Base-by-base conservation (phyloP, 1,140 invertebrate species). In the Megalonaias nervosa region DNA sequence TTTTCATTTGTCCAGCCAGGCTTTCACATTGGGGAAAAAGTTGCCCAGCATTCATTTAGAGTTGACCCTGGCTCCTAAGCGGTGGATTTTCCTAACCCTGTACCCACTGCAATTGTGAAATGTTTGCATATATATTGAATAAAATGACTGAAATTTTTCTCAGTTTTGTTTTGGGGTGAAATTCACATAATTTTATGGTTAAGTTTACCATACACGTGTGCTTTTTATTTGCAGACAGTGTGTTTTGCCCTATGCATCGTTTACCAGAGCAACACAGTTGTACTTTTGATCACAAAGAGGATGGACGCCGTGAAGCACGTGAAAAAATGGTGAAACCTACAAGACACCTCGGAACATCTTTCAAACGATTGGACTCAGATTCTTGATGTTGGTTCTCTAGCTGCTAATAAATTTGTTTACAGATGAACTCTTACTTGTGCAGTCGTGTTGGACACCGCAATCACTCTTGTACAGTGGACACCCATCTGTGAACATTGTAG, bases 271-370 rank as follows among this genome's bases (percentile, higher is more conserved):
- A 84, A 61, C 88, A 89, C 77, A 80, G 86, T 61, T 89, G 88
- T 83, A 80, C 82, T 26, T 89, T 88, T 83, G 87, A 89, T 75
- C 87, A 88, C 79, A 89, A 89, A 77, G 88, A 89, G 74, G 87
- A 88, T 73, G 88, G 88, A 0, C 80, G 88, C 26, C 75, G 82
- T 57, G 82, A 88, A 72, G 88, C 88, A 48, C 72, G 88, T 31
- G 83, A 87, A 69, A 89, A 89, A 79, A 89, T 89, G 87, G 79
- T 89, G 16, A 88, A 88, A 79, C 88, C 88, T 6, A 85, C 84
- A n/a, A 80, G 88, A 71, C 88, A 89, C 77, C 80, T 89, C 71
- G 88, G 88, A 67, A 87, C 84, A 0, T 86, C 87, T 62, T 88
- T 85, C 72, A 85, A 85, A 67, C 83, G 88, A 19, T 73, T 88